Base-by-base conservation (phyloP, 2,888 invertebrate species). In the Caenorhabditis japonica region DNA sequence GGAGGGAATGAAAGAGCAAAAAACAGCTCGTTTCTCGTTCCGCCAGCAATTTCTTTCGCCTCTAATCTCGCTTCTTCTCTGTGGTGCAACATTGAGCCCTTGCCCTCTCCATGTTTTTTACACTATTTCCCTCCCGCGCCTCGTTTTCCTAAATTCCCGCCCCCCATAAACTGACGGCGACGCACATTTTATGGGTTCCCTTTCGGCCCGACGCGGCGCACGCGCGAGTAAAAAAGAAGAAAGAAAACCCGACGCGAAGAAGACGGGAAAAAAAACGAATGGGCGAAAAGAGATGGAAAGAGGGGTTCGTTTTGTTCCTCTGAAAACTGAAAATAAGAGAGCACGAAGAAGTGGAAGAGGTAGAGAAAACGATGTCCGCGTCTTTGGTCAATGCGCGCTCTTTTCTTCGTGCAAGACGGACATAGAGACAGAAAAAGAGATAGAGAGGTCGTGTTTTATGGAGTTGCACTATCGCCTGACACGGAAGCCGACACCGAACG, bases 161-260 rank as follows among this genome's bases (percentile, higher is more conserved):
- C 64, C 64, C 64, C 55, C 64, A 56, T 56, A 64, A 64, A 64
- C 64, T 49, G 64, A 64, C 55, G 64, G 55, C 55, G 64, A 41
- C 64, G 64, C 64, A 55, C 64, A 64, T 64, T 64, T 64, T 64
- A 64, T 64, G 64, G 56, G 64, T 64, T 64, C 64, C 55, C 53
- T 36, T 21, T 33, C 33, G 47, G 64, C 55, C 49, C 38, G 39
- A 46, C 39, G 44, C 43, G 47, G 34, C 47, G 36, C 49, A 38
- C n/a, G n/a, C n/a, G n/a, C n/a, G 30, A 30, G 10, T 5, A 30
- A 10, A 30, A 30, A 10, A 5, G 7, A 36, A 13, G 41, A 17
- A 19, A 13, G 12, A 23, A 10, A 43, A 43, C 3, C 21, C 21
- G 43, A 19, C 7, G 30, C 5, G 30, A 10, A 30, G 30, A 30